Evolutionary conservation across 2,113 vertebrate genomes (phyloP).

Genomic region (Poeciliopsis retropinna): DNA sequence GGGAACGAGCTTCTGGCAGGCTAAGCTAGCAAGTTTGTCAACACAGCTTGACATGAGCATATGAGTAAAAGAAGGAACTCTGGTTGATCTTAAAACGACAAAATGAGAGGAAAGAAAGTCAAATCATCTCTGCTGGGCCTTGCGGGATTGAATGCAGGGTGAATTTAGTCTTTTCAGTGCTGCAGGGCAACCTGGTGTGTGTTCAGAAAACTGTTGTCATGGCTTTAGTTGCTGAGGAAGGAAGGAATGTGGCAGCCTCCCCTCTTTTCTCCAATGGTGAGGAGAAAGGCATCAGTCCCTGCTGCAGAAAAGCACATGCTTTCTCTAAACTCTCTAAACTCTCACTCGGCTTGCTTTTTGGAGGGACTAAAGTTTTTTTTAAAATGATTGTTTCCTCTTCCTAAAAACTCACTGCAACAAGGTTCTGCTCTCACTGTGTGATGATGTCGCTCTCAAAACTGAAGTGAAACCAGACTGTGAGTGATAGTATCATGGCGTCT

Average conservation of each 20-base stretch:
- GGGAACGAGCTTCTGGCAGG: background rate
- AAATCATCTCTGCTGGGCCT: background rate
- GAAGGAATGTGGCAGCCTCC: conserved; percentile 50
- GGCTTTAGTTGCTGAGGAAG: conserved; percentile 60
- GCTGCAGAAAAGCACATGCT: background rate
- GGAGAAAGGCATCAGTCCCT: background rate
- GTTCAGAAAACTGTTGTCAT: conserved; percentile 54
- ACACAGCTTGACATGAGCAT: background rate
- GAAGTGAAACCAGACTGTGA: conserved; percentile 22
- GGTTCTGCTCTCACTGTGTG: conserved; percentile 16
- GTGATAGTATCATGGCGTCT: conserved; percentile 8
- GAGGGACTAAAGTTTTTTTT: background rate
- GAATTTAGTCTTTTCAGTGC: conserved; percentile 8
- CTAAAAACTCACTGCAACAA: conserved; percentile 1
- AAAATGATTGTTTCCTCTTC: conserved; percentile 21
- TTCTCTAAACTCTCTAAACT: background rate
- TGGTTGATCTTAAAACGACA: background rate
- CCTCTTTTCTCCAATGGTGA: conserved; percentile 7
- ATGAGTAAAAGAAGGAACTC: background rate
- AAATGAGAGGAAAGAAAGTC: background rate
- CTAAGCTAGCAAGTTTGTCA: background rate
- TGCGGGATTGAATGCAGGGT: background rate
- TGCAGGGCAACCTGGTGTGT: conserved; percentile 12
- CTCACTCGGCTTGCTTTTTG: conserved; percentile 3
- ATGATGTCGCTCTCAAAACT: conserved; percentile 6